Percentiles rank a stretch among this genome's conserved stretches.
Conservation (phyloP, 1,140 invertebrate genomes). For the Drosophila tristis region DNA sequence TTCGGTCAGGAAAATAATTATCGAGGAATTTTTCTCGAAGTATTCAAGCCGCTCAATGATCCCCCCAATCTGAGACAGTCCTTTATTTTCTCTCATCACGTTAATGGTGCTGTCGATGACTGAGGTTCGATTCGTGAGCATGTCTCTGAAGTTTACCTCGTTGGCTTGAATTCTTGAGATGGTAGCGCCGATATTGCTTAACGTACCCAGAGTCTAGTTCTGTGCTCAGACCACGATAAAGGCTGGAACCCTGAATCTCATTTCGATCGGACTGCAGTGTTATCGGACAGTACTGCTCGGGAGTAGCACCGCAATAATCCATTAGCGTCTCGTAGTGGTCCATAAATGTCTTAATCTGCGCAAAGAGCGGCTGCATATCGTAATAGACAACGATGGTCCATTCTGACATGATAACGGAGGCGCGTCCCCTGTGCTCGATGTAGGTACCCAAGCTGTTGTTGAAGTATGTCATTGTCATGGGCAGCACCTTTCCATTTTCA, state of each 20-base stretch:
- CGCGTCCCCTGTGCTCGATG: slow-evolving; percentile 15
- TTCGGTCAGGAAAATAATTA: background rate
- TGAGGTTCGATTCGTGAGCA: background rate
- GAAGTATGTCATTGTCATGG: slow-evolving; percentile 15
- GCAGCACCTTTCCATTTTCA: background rate
- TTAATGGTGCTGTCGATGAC: slow-evolving; percentile 8
- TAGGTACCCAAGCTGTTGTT: slow-evolving; percentile 23
- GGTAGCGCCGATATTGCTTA: no score
- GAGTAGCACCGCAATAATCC: background rate
- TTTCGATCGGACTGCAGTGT: background rate
- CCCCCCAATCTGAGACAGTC: background rate
- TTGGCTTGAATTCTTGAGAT: no score
- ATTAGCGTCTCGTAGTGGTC: background rate
- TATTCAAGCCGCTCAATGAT: background rate
- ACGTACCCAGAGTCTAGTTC: background rate
- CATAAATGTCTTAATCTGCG: background rate
- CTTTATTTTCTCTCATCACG: background rate
- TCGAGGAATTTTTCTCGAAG: fast-evolving
- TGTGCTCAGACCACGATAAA: background rate
- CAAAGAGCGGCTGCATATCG: background rate
- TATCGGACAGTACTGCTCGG: background rate
- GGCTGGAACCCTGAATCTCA: background rate
- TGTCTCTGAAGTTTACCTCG: background rate
- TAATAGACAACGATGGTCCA: slow-evolving; percentile 11
- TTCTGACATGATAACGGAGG: slow-evolving; percentile 12